These are phyloP conservation scores for Bergia puertoricense DNA, from an alignment of 92 coral and sea anemone species.

Conservation along the genomic window DNA sequence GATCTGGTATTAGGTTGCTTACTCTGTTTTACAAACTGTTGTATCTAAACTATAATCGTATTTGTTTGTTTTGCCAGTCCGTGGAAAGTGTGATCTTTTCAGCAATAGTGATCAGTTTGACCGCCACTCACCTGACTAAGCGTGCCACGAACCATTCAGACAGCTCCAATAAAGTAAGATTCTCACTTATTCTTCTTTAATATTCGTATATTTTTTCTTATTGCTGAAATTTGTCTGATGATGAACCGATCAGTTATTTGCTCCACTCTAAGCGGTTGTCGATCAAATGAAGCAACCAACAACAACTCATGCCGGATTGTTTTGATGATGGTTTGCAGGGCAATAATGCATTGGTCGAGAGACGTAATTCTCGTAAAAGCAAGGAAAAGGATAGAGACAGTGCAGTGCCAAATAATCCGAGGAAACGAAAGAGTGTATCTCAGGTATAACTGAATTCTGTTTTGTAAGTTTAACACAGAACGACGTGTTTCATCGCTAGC, in stretches of 20 bases:
- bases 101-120: conserved; percentile 96
- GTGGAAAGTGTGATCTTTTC: conserved; percentile 98
- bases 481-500: background rate
- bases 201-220: background rate
- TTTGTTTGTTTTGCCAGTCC: conserved; percentile 64
- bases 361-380: conserved; percentile 39
- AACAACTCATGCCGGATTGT: background rate
- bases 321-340: conserved; percentile 31
- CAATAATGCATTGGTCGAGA: conserved; percentile 28
- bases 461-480: background rate
- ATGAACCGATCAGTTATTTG: background rate
- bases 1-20: conserved; percentile 11
- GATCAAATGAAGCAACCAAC: background rate
- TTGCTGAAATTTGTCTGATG: background rate
- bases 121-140: conserved; percentile 98
- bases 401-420: conserved; percentile 9
- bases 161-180: conserved; percentile 80
- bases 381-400: conserved; percentile 35
- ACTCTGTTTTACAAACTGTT: background rate
- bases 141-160: conserved; percentile 89
- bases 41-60: background rate
- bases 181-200: background rate
- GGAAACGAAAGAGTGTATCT: conserved; percentile 32
- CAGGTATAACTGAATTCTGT: conserved; percentile 21
- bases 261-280: background rate